Base-by-base conservation (phyloP, 64 coral and sea anemone genomes). In the Montipora foliosa region DNA sequence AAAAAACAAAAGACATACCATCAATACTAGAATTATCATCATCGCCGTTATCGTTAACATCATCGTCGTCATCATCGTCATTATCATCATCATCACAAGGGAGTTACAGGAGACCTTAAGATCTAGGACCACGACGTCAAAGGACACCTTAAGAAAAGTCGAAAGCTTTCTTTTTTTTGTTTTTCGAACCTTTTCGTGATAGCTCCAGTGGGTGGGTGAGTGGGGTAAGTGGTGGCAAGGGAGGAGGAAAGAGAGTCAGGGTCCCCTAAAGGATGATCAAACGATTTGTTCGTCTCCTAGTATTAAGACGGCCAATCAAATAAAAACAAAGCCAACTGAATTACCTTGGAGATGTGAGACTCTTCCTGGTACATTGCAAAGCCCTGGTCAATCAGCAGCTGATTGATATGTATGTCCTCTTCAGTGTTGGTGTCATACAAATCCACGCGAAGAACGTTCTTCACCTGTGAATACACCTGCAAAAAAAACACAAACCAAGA, bases 401-500 rank as follows among this genome's bases (percentile, higher is more conserved):
- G 95, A 57, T 99, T 96, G 25, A 99, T 90, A 53, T 99, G 98
- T 20, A 99, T 94, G 76, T 99, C 98, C 21, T 99, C 94, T 53
- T 99, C 92, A 8, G 95, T 93, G 45, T 71, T 92, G 0, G 98
- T 99, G 67, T 99, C 98, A 20, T 94, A 96, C 78, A 99, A 51
- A 64, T 99, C 98, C n/a, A 96, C 84, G 8, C 89, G 64, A 17
- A 99, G 89, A 60, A 96, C 92, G 29, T 93, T 95, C 53, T 83
- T 93, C 19, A 96, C 72, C n/a, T 73, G 89, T 1, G 92, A 96
- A 69, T 96, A 99, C 24, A 99, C 86, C 98, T 99, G 64, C 3
- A 49, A 72, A 19, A 82, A 72, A 46, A 91, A 7, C 37, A n/a
- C 20, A 84, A 67, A 67, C 4, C 59, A 67, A 15, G 11, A 57